Conservation (phyloP, 1,140 invertebrate genomes). For the Hylaeus anthracinus region DNA sequence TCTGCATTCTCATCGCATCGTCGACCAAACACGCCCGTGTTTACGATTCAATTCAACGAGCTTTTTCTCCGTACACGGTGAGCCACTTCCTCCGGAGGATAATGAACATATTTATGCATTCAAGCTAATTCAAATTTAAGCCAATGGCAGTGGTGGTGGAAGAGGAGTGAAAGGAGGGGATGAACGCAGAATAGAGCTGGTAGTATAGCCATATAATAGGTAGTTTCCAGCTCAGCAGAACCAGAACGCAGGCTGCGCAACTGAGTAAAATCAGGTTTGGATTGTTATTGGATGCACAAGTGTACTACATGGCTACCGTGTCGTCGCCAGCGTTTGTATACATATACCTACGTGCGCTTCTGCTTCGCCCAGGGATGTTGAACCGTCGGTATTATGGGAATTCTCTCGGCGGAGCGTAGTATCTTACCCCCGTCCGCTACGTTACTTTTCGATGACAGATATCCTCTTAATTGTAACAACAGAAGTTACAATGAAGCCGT, state of each 20-base stretch:
- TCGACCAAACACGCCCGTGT: not conserved
- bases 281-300: slow-evolving; percentile 60
- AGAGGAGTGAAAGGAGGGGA: too few relatives aligned
- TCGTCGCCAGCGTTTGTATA: not conserved
- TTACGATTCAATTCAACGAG: not conserved
- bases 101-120: slow-evolving; percentile 13
- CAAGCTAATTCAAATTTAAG: slow-evolving; percentile 36
- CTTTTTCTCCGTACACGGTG: not conserved
- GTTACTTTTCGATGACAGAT: slow-evolving; percentile 29
- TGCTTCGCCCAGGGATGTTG: not conserved
- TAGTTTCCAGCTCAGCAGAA: slow-evolving; percentile 45
- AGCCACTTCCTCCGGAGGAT: not conserved
- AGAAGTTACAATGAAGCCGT: not conserved
- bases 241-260: slow-evolving; percentile 38
- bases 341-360: not conserved
- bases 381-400: slow-evolving; percentile 8
- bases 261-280: slow-evolving; percentile 50
- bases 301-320: slow-evolving; percentile 36
- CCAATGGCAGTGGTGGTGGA: not conserved
- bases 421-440: not conserved
- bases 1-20: too few relatives aligned
- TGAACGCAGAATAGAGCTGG: slow-evolving; percentile 10
- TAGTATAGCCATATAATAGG: slow-evolving; percentile 44
- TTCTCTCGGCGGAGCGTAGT: not conserved
- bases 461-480: slow-evolving; percentile 18